Base-by-base conservation (phyloP, 1,140 invertebrate genomes). In the Drosophila albomicans region DNA sequence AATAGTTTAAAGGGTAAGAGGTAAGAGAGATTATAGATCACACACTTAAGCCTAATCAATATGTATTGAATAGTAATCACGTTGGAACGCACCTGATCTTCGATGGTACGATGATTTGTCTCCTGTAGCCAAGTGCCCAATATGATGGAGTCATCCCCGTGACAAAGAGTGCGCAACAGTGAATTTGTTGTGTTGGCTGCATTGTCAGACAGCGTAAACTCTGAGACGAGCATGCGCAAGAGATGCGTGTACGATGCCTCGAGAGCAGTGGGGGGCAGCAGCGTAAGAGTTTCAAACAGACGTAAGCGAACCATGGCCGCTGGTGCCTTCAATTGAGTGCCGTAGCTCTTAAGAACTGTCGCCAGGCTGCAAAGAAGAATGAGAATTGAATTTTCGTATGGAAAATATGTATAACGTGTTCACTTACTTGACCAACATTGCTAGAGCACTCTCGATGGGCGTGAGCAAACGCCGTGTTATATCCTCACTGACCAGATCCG, bases 151-250 rank as follows among this genome's bases (percentile, higher is more conserved):
- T 99, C 97, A 86, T 98, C 96, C 2, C 96, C 96, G 93, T 99
- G 97, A 92, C 98, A 99, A 45, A 98, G 95, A 46, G 95, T 95
- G 52, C 97, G 94, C 30, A 99, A 93, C 57, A 98, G 94, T 0
- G 97, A 98, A 20, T 98, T 99, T 0, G 98, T 98, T 13, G 97
- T 99, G 90, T 99, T 99, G 15, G 98, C 97, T 28, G 96, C 95
- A 93, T 99, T 99, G 93, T 99, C 99, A 20, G 98, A 96, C 15
- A 99, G 93, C 0, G 98, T 99, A 75, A 99, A 97, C 93, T 99
- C 99, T 1, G 98, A 97, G 2, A 99, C 98, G n/a, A 99, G 93
- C 94, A 99, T 96, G 63, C 98, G 95, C 58, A 99, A 93, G 20
- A 99, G 93, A 92, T 96, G 96, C 1, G 97, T 97, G 71, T 97